phyloP scores from a whole-genome alignment of 2,113 vertebrate genomes.

The Pleuronectes platessa region DNA sequence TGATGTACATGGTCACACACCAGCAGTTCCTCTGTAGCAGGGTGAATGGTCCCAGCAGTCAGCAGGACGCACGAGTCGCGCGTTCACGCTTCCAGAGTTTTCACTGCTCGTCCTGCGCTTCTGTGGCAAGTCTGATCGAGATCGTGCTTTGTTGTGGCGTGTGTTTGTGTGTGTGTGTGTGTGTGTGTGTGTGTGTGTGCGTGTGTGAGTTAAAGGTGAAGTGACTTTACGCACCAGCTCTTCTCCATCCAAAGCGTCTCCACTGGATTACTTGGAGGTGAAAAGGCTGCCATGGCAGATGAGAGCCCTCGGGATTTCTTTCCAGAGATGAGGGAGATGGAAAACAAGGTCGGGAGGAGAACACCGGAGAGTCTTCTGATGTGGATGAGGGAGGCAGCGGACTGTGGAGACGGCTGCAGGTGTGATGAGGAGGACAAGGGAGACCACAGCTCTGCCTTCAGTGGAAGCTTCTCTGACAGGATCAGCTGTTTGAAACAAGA shows the following conservation, averaged over 20 bases:
- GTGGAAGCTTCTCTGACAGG: constrained; percentile 78
- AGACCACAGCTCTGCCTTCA: constrained; percentile 16
- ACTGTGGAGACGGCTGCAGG: constrained; percentile 46
- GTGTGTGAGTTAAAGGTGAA: neutral
- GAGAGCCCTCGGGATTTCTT: constrained; percentile 62
- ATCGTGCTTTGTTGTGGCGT: neutral
- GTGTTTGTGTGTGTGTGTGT: neutral
- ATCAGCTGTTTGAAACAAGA: constrained; percentile 85
- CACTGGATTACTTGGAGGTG: neutral
- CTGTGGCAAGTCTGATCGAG: neutral
- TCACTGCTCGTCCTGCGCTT: constrained; percentile 21
- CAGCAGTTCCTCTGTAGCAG: constrained; percentile 29
- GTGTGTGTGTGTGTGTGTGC: neutral
- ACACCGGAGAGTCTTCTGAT: constrained; percentile 85
- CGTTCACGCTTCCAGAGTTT: constrained; percentile 49
- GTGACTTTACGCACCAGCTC: constrained; percentile 30
- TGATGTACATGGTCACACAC: constrained; percentile 29
- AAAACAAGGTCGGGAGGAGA: constrained; percentile 86
- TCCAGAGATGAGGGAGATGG: constrained; percentile 85
- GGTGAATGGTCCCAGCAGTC: constrained; percentile 40
- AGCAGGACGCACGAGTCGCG: constrained; percentile 12
- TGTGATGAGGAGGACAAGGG: constrained; percentile 39
- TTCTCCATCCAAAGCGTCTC: neutral
- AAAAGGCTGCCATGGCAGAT: constrained; percentile 69
- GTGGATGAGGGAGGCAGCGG: constrained; percentile 79